Conservation (phyloP, 2,797 vertebrate species). For the Ptychobarbus kaznakovi region DNA sequence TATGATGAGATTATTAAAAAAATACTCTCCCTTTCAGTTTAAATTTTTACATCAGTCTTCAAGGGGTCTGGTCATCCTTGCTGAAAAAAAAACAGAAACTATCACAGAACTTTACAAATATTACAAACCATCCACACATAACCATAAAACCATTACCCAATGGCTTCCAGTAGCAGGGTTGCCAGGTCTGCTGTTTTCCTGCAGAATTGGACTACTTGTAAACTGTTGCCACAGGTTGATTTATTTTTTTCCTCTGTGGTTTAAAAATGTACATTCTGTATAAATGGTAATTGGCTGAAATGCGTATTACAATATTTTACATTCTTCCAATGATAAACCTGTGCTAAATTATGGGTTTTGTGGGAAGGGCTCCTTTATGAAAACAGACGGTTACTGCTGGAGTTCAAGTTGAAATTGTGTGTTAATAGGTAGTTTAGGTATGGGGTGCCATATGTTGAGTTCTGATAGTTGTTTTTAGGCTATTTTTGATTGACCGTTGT, state of each 20-base stretch:
- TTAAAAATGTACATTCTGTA: neutral
- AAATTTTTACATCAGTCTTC: neutral
- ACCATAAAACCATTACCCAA: neutral
- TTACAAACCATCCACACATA: neutral
- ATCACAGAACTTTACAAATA: neutral
- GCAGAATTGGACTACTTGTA: neutral
- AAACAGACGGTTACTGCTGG: neutral
- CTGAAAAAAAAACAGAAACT: neutral
- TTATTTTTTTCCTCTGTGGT: neutral
- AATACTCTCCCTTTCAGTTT: neutral
- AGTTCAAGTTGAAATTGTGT: neutral
- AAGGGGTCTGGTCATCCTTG: neutral
- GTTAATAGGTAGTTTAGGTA: neutral
- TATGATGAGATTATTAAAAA: too few relatives aligned
- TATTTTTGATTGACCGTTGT: neutral
- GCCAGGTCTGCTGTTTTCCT: neutral
- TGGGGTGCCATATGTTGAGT: neutral
- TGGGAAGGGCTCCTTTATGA: neutral
- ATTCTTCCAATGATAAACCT: neutral
- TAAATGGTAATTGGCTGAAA: neutral
- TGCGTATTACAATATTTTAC: neutral
- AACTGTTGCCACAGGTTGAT: neutral
- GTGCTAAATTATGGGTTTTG: neutral
- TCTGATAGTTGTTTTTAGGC: neutral
- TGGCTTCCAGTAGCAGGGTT: neutral